These are phyloP conservation scores for Prolemur simus DNA, from an alignment of 2,113 vertebrate genomes.

Conservation along the genomic window DNA sequence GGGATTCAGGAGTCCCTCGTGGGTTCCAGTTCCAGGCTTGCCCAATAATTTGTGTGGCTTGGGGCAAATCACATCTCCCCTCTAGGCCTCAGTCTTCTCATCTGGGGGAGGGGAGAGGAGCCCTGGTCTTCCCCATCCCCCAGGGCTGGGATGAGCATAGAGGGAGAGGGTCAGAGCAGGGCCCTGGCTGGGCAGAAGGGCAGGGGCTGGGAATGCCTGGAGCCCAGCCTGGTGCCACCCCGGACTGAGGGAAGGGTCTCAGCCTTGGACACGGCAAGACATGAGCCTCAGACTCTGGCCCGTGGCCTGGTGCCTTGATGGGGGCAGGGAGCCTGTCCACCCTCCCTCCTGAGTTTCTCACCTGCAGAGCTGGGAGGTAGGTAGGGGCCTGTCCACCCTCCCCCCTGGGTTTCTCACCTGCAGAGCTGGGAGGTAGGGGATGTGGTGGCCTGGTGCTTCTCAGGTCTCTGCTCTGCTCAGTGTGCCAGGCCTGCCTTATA, in stretches of 20 bases:
- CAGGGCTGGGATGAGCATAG: background rate
- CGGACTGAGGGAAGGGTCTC: background rate
- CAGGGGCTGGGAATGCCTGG: background rate
- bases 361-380: constrained; percentile 40
- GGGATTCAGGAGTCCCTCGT: background rate
- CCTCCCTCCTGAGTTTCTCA: constrained; percentile 29
- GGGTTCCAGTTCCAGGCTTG: background rate
- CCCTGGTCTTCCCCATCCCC: background rate
- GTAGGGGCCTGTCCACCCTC: background rate
- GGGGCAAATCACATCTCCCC: background rate
- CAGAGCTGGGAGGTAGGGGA: background rate
- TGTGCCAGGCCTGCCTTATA: constrained; percentile 53
- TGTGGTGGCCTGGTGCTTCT: background rate
- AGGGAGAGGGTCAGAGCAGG: background rate
- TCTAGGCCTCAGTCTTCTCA: background rate
- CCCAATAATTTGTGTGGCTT: background rate
- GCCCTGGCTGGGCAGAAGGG: background rate
- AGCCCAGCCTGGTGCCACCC: background rate
- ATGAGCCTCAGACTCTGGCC: background rate
- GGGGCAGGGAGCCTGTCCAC: background rate
- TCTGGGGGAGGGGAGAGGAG: background rate
- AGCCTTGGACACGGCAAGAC: no score
- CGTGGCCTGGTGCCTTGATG: background rate
- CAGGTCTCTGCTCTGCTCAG: background rate
- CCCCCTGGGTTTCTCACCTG: constrained; percentile 62